Conservation (phyloP, 2,888 invertebrate genomes). For the Agrilus biguttatus region DNA sequence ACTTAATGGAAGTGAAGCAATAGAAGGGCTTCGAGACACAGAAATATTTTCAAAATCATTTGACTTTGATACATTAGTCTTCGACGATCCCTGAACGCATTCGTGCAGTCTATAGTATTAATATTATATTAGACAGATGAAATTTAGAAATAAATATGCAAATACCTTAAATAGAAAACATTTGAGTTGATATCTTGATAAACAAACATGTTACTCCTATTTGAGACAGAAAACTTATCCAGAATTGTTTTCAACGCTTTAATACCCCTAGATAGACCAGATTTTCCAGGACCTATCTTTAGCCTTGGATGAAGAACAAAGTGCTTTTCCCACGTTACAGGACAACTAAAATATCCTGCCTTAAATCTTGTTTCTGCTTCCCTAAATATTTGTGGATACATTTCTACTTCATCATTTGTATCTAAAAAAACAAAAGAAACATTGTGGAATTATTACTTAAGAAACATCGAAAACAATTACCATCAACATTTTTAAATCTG, state of each 20-base stretch:
- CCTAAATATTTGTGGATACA: conserved; percentile 23
- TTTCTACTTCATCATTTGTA: conserved; percentile 24
- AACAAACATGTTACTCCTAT: conserved; percentile 64
- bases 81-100: conserved; percentile 21
- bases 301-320: conserved; percentile 57
- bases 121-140: conserved; percentile 1
- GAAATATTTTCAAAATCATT: conserved; percentile 26
- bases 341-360: conserved; percentile 59
- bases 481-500: conserved; percentile 26
- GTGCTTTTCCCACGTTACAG: conserved; percentile 54
- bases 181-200: conserved; percentile 48
- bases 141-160: conserved; percentile 1
- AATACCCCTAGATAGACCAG: conserved; percentile 45
- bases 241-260: conserved; percentile 50
- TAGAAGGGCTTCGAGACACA: conserved; percentile 37
- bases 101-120: conserved; percentile 28
- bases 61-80: conserved; percentile 12
- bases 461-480: conserved; percentile 13
- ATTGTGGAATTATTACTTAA: background rate
- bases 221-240: conserved; percentile 54
- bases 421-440: conserved; percentile 13
- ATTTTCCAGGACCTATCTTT: conserved; percentile 45
- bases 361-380: conserved; percentile 35
- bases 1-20: conserved; percentile 32
- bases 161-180: conserved; percentile 41